Conservation (phyloP, 2,113 vertebrate genomes). For the Phainopepla nitens region DNA sequence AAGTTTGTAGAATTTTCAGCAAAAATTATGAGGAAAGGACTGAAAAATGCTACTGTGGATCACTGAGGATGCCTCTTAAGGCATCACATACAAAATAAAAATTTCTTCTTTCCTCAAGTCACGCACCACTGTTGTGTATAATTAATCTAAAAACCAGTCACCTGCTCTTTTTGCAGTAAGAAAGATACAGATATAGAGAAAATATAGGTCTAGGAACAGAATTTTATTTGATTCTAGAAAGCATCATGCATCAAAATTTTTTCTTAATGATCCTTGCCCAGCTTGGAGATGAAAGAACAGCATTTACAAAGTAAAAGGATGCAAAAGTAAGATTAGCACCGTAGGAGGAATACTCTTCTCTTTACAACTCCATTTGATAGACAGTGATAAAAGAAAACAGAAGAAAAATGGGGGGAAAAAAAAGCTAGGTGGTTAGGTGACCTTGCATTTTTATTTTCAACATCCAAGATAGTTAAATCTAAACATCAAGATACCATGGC, state of each 20-base stretch:
- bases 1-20: background rate
- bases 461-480: background rate
- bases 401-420: background rate
- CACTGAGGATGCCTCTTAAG: background rate
- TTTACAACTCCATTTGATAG: background rate
- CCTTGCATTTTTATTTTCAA: background rate
- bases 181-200: constrained; percentile 17
- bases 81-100: background rate
- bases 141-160: background rate
- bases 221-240: constrained; percentile 38
- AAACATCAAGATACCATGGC: background rate
- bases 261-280: background rate
- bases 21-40: background rate
- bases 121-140: background rate
- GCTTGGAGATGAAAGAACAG: background rate
- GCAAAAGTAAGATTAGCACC: background rate
- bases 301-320: background rate
- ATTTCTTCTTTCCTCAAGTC: background rate
- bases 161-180: background rate
- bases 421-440: background rate
- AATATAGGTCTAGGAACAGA: background rate
- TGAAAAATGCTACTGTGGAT: background rate
- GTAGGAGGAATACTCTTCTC: background rate
- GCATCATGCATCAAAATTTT: background rate
- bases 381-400: background rate